A percentile compares a stretch with the other conserved stretches of the same genome.
These are phyloP conservation scores for Sorex maritimensis DNA, from an alignment of 2,797 vertebrate species.

Conservation along the genomic window DNA sequence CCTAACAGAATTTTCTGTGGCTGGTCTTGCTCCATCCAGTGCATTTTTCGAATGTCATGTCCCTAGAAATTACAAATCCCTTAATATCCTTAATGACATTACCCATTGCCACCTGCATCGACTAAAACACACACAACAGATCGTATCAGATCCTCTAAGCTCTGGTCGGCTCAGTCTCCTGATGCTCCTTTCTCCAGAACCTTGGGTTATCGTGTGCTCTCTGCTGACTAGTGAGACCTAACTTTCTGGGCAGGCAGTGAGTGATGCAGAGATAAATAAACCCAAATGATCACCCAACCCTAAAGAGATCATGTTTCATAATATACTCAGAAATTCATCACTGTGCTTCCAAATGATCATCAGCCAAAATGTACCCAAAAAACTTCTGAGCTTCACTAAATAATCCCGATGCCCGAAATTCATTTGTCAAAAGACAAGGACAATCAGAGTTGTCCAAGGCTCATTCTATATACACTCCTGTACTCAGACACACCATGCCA, in stretches of 20 bases:
- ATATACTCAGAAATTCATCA: constrained; percentile 39
- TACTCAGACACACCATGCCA: background rate
- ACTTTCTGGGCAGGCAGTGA: background rate
- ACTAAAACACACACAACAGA: background rate
- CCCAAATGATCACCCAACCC: constrained; percentile 42
- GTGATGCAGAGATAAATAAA: background rate
- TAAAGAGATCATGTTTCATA: constrained; percentile 39
- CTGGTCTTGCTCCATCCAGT: background rate
- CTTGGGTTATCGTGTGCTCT: background rate
- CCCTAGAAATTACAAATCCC: background rate
- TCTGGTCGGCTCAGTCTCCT: background rate
- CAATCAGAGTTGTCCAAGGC: background rate
- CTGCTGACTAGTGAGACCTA: background rate
- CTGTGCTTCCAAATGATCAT: background rate
- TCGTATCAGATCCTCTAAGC: background rate
- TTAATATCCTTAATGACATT: background rate
- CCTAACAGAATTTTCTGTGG: background rate
- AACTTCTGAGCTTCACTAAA: background rate
- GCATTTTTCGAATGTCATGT: background rate
- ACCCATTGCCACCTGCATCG: background rate
- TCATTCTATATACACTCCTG: background rate
- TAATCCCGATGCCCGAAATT: background rate
- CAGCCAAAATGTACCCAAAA: constrained; percentile 54
- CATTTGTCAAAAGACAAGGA: background rate
- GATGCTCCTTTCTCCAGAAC: background rate